Evolutionary conservation across 2,888 invertebrate genomes (phyloP).

Genomic region (Hypomecis atomaria): DNA sequence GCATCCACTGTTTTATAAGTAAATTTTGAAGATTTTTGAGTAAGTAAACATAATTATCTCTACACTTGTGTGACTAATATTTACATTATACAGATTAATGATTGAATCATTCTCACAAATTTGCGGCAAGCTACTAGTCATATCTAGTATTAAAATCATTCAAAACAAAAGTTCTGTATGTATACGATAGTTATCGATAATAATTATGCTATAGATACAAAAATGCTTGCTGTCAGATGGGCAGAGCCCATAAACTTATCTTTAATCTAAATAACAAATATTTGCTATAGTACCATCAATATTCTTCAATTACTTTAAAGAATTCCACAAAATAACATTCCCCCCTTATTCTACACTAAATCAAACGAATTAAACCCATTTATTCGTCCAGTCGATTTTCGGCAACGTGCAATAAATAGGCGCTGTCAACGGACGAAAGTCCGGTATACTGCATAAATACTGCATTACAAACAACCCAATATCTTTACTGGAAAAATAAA

Average conservation of each 20-base stretch:
- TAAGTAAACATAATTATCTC: too few relatives aligned
- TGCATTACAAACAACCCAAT: slow-evolving; percentile 43
- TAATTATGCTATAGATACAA: too few relatives aligned
- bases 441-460: slow-evolving; percentile 72
- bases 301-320: slow-evolving; percentile 6
- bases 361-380: slow-evolving; percentile 54
- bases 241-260: not conserved
- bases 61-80: too few relatives aligned
- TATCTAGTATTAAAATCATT: too few relatives aligned
- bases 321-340: slow-evolving; percentile 30
- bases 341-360: slow-evolving; percentile 33
- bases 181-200: too few relatives aligned
- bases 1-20: too few relatives aligned
- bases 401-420: slow-evolving; percentile 75
- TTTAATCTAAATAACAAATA: not conserved
- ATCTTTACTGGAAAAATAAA: slow-evolving; percentile 27
- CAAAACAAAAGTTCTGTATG: too few relatives aligned
- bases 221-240: too few relatives aligned
- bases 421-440: slow-evolving; percentile 68
- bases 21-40: too few relatives aligned
- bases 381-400: slow-evolving; percentile 72
- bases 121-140: too few relatives aligned
- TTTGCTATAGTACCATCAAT: not conserved
- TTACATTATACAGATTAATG: too few relatives aligned
- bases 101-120: too few relatives aligned